Percentiles rank a stretch among this genome's conserved stretches.
Conservation (phyloP, 2,888 invertebrate species). For the Clistopyga incitator region DNA sequence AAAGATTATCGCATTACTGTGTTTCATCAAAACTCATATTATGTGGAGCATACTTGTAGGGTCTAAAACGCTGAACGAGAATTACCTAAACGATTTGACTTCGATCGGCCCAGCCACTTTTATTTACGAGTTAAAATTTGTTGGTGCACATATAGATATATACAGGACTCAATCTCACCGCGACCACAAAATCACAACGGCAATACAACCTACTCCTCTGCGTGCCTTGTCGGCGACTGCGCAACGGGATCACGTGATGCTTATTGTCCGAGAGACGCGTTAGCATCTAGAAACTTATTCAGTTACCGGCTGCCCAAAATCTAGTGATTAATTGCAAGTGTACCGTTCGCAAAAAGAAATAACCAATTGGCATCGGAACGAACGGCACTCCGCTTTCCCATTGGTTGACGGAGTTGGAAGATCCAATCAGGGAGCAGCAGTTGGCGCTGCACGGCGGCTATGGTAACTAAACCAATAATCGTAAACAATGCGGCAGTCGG, state of each 20-base stretch:
- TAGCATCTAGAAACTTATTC: too few species aligned
- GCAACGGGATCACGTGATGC: background rate
- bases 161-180: background rate
- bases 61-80: background rate
- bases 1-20: background rate
- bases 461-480: too few species aligned
- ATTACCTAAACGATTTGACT: slow-evolving; percentile 31
- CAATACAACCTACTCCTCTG: background rate
- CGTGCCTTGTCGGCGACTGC: slow-evolving; percentile 19
- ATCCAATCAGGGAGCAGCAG: too few species aligned
- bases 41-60: background rate
- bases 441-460: too few species aligned
- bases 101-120: slow-evolving; percentile 23
- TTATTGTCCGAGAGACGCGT: background rate
- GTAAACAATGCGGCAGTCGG: too few species aligned
- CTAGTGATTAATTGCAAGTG: too few species aligned
- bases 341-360: too few species aligned
- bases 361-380: too few species aligned
- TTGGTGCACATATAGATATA: slow-evolving; percentile 33
- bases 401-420: too few species aligned
- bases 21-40: background rate
- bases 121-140: slow-evolving; percentile 36
- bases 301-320: too few species aligned
- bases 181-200: slow-evolving; percentile 21
- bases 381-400: too few species aligned